Base-by-base conservation (phyloP, 2,888 invertebrate genomes). In the Myopa tessellatipennis region DNA sequence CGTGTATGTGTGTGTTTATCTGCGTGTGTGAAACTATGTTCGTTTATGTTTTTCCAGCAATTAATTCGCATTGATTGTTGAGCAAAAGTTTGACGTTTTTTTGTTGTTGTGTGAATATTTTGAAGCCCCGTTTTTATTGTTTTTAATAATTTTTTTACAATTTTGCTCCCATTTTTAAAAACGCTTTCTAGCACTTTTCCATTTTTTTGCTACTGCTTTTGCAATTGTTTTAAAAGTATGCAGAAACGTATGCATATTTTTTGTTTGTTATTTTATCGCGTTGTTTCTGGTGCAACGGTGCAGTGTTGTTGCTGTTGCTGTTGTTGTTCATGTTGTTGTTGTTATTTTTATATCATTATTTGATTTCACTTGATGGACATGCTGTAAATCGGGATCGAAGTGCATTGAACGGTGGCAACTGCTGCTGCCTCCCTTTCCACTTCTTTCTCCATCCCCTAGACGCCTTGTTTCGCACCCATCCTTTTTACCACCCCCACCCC, bases 1-100 rank as follows among this genome's bases (percentile, higher is more conserved):
- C 65, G 61, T 10, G 71, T 73, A 40, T 16, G 34, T 77, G 65
- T 74, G 52, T 63, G 78, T 71, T 50, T 26, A 45, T 75, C 36
- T 69, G 14, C 58, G 58, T 77, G 61, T 73, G 58, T 74, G 45
- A 10, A 45, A 45, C 45, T 45, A 45, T 58, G 50, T 52, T 34
- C 52, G 5, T 18, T 50, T 50, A 50, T 4, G 50, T 36, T 70
- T 70, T 70, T 55, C 55, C 34, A 55, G 18, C 50, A 70, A 70
- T 34, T 70, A 70, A 70, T 55, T 70, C n/a, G 16, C 34, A 34
- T 70, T 34, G 36, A 55, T 55, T 55, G 55, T 18, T 6, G 50
- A 55, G 70, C 7, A 69, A 70, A 70, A 18, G 38, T 26, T 52
- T 52, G 18, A 50, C 6, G n/a, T 69, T n/a, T 2, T 4, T 70